phyloP scores from a whole-genome alignment of 2,797 vertebrate species.

The Otus scops region DNA sequence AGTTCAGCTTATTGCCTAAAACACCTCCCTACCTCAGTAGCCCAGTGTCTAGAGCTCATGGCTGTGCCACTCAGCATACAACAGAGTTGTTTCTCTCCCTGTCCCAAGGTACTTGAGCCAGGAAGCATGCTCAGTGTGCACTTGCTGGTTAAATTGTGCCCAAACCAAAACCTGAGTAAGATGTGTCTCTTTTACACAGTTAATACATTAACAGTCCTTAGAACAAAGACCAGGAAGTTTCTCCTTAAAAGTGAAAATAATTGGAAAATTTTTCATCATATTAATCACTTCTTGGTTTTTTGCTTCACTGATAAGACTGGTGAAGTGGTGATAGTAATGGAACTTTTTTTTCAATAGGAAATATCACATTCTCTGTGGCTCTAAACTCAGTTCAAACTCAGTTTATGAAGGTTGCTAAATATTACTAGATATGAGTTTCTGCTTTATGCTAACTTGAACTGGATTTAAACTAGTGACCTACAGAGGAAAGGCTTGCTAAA shows the following conservation, averaged over 20 bases:
- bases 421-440: neutral
- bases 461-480: neutral
- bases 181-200: neutral
- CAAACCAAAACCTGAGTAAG: neutral
- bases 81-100: neutral
- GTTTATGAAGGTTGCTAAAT: neutral
- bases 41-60: neutral
- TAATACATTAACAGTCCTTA: neutral
- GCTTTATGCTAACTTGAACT: neutral
- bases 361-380: neutral
- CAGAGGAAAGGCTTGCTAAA: neutral
- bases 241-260: neutral
- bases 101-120: neutral
- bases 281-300: neutral
- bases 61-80: no score
- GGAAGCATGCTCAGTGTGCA: no score
- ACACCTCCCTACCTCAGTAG: neutral
- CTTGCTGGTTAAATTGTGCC: neutral
- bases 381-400: neutral
- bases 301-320: neutral
- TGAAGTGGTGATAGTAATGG: neutral
- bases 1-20: neutral
- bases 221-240: neutral
- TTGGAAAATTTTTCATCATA: neutral
- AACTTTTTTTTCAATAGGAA: neutral